These are phyloP conservation scores for Caenorhabditis elegans DNA, from an alignment of 1,140 invertebrate species.

Conservation along the genomic window DNA sequence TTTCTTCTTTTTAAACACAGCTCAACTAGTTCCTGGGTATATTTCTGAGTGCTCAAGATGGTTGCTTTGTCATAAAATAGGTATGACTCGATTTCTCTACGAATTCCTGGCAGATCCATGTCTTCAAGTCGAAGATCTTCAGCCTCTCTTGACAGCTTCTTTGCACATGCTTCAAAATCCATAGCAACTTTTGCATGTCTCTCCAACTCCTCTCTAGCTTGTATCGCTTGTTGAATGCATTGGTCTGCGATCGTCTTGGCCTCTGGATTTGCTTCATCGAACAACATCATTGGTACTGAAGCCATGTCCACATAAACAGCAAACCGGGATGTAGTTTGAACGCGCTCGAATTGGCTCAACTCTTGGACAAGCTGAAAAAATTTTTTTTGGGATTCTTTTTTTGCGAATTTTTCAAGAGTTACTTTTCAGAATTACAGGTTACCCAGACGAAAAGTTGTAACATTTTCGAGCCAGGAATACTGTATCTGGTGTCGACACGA, in stretches of 20 bases:
- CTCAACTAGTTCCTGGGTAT: background rate
- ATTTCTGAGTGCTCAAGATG: background rate
- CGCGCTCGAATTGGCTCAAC: background rate
- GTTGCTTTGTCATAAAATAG: background rate
- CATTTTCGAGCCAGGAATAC: too few relatives aligned
- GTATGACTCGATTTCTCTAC: background rate
- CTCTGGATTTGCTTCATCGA: background rate
- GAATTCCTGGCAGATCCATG: background rate
- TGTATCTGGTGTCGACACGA: too few relatives aligned
- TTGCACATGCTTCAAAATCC: background rate
- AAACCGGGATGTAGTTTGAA: background rate
- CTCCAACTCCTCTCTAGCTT: background rate
- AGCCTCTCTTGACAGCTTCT: background rate
- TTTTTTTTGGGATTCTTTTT: background rate
- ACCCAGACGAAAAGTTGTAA: too few relatives aligned
- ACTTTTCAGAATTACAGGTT: too few relatives aligned
- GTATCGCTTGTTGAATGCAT: background rate
- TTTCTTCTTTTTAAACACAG: background rate
- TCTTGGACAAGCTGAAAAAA: conserved; percentile 1
- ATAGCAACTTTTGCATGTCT: background rate
- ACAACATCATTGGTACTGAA: background rate
- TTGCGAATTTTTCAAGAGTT: background rate
- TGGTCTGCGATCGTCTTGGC: background rate
- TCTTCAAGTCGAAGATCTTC: background rate
- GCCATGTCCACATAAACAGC: background rate